Base-by-base conservation (phyloP, 2,113 vertebrate genomes). In the Delphinus delphis region DNA sequence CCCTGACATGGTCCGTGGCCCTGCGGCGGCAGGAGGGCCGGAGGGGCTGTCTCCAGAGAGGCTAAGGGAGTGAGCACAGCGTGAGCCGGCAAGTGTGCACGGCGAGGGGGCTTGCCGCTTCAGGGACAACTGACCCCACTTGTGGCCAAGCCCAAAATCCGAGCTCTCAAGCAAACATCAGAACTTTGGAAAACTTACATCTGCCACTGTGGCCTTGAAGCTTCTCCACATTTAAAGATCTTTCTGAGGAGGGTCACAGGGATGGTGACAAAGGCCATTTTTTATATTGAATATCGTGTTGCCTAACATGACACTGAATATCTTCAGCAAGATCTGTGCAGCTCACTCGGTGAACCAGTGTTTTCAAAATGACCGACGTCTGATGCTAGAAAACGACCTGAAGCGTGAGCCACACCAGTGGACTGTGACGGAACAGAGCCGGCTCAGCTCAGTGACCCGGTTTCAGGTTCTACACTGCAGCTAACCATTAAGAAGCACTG, bases 381-480 rank as follows among this genome's bases (percentile, higher is more conserved):
- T 6, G 36, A 73, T 13, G 12, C 0, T 9, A 15, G 17, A n/a
- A 17, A 33, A 11, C 1, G 41, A 5, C 0, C 8, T 20, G 44
- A 20, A 50, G 44, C 28, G 44, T 50, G 17, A 21, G 63, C 11
- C 1, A 18, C 33, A 23, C 10, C 44, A 2, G 2, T 2, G 73
- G n/a, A 41, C 14, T n/a, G 31, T 2, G 31, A 21, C 0, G 7
- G 4, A 36, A n/a, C 38, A 31, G 50, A 5, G 77, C 2, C 21
- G 3, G 0, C 60, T 18, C 8, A 5, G 55, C 25, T 20, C 33
- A 20, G 5, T 0, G 28, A 7, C n/a, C 0, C 0, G 7, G 79
- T 15, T 14, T 6, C 74, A 36, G 83, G 47, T 4, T 20, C 47
- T 15, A 11, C 20, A 13, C 8, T 0, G 5, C 26, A n/a, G 23